Base-by-base conservation (phyloP, 2,888 invertebrate species). In the Lasioglossum vierecki region DNA sequence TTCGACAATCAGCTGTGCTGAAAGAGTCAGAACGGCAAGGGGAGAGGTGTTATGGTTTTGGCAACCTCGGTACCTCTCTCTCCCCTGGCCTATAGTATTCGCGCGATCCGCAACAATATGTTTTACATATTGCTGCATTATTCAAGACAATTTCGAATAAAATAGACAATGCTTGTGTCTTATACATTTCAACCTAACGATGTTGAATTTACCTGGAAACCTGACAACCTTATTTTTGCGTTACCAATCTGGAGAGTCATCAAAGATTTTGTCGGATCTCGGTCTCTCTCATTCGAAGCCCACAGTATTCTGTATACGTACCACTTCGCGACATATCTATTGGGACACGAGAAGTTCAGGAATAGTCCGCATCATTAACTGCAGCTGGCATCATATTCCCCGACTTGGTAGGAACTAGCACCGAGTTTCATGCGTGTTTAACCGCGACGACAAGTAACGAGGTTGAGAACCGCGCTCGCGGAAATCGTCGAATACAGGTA, bases 361-460 rank as follows among this genome's bases (percentile, higher is more conserved):
- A 26, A 39, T 41, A 66, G 49, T 49, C 63, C 44, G 72, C 46
- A 66, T 73, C 35, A n/a, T 66, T 82, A 83, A 82, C 72, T 76
- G 82, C 9, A 66, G 44, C 26, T 5, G 41, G 60, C 68, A n/a
- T 4, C 30, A 8, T 72, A 66, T 49, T 9, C 44, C 53, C n/a
- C 49, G 82, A 82, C 76, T 76, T 72, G 44, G 68, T 22, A 39
- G 68, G 26, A 74, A 18, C 41, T 26, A 30, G 44, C 53, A 22
- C 46, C 44, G 26, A n/a, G 72, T 46, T 76, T 76, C 66, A 57
- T 15, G 57, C 35, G 73, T 68, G n/a, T 73, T 49, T n/a, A 68
- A 82, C 83, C 72, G 11, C 83, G 13, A 49, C 63, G 22, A 41
- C 26, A 26, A n/a, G 18, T 53, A 76, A 72, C 66, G 57, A 6